phyloP scores from a whole-genome alignment of 2,797 vertebrate genomes.

The Euthynnus affinis region DNA sequence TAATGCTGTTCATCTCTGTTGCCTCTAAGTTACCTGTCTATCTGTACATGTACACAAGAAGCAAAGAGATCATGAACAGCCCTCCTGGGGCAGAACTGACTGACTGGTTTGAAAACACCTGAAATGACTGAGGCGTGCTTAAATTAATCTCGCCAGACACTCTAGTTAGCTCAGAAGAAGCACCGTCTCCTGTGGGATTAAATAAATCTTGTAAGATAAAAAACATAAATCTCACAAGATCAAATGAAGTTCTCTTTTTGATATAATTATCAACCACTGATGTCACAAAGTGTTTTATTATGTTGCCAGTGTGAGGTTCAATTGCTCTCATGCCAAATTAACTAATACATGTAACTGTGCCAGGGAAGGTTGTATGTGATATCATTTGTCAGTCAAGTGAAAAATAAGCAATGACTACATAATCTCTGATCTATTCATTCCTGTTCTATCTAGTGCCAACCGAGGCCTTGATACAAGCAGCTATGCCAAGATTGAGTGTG shows the following conservation, averaged over 20 bases:
- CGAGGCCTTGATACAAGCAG: slow-evolving; percentile 49
- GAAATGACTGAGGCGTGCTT: slow-evolving; percentile 32
- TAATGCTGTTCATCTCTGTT: slow-evolving; percentile 5
- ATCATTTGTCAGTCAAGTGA: slow-evolving; percentile 70
- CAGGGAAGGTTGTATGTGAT: slow-evolving; percentile 62
- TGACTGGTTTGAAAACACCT: slow-evolving; percentile 37
- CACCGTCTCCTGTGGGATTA: slow-evolving; percentile 33
- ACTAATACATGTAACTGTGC: slow-evolving; percentile 35
- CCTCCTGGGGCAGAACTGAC: not conserved
- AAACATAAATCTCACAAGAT: slow-evolving; percentile 45
- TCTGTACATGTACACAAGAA: slow-evolving; percentile 18
- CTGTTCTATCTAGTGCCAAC: slow-evolving; percentile 71
- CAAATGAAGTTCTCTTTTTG: slow-evolving; percentile 48
- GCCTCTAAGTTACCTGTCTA: slow-evolving; percentile 20
- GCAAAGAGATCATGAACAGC: slow-evolving; percentile 20
- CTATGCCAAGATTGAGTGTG: slow-evolving; percentile 63
- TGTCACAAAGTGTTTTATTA: slow-evolving; percentile 45
- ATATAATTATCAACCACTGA: slow-evolving; percentile 62
- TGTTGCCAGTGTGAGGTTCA: slow-evolving; percentile 49
- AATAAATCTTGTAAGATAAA: slow-evolving; percentile 45
- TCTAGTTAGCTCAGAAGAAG: slow-evolving; percentile 9
- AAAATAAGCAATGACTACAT: slow-evolving; percentile 71
- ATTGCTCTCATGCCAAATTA: slow-evolving; percentile 63
- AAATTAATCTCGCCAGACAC: slow-evolving; percentile 47
- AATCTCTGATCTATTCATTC: slow-evolving; percentile 71